Conservation (phyloP, 2,888 invertebrate genomes). For the Cephus rjabovi region DNA sequence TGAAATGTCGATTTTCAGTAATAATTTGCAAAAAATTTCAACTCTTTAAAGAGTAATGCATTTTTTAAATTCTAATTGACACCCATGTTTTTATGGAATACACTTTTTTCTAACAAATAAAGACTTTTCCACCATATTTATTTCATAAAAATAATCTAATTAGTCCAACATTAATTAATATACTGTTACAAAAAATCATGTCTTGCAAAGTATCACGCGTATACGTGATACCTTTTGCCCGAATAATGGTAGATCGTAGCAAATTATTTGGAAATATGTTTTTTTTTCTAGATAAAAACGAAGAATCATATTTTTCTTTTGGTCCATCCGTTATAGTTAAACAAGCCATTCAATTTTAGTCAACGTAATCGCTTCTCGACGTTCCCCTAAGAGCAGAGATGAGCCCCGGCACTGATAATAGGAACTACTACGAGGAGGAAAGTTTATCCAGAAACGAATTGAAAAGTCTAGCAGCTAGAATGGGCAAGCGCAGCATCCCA, state of each 20-base stretch:
- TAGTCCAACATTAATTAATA: background rate
- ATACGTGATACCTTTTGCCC: too few species aligned
- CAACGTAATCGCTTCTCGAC: background rate
- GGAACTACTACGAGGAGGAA: background rate
- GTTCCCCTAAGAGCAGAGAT: background rate
- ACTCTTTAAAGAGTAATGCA: background rate
- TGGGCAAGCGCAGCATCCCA: slow-evolving; percentile 47
- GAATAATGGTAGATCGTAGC: too few species aligned
- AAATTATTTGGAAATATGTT: background rate
- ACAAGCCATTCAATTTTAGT: background rate
- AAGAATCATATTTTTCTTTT: background rate
- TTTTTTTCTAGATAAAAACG: background rate
- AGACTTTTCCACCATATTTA: background rate
- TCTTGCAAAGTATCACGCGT: background rate
- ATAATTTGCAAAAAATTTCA: background rate
- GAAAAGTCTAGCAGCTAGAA: slow-evolving; percentile 41
- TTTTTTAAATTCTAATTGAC: background rate
- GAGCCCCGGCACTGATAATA: background rate
- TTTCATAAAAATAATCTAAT: background rate
- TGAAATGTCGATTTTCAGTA: background rate
- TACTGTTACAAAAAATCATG: background rate
- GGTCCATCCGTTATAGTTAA: background rate
- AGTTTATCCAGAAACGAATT: slow-evolving; percentile 19
- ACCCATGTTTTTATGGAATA: background rate
- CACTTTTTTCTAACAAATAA: too few species aligned